Evolutionary conservation across 2,888 invertebrate species (phyloP).

Genomic region (Cheilosia vernalis): DNA sequence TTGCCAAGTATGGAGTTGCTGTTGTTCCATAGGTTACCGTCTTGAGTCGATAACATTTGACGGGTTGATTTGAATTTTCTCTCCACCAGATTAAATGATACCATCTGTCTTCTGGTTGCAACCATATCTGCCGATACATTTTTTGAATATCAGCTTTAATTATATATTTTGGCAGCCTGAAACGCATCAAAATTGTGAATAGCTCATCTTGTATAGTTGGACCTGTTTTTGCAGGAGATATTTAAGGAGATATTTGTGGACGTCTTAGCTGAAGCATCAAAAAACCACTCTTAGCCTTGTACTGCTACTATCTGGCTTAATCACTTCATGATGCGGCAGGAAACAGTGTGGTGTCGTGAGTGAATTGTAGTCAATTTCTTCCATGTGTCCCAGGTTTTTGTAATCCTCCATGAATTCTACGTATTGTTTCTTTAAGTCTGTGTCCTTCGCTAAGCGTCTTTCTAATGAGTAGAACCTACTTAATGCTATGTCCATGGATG

Average conservation of each 20-base stretch:
- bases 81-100: constrained; percentile 64
- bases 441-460: neutral
- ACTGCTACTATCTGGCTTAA: neutral
- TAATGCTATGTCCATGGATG: too few species aligned
- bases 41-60: too few species aligned
- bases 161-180: constrained; percentile 12
- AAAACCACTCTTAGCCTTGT: neutral
- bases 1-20: too few species aligned
- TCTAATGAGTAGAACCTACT: neutral
- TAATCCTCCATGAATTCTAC: constrained; percentile 74
- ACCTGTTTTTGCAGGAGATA: constrained; percentile 41
- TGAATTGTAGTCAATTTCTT: constrained; percentile 23
- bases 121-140: constrained; percentile 62
- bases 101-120: constrained; percentile 14
- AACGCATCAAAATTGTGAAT: too few species aligned
- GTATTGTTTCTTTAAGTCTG: neutral
- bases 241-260: constrained; percentile 18
- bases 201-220: constrained; percentile 40
- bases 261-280: constrained; percentile 4
- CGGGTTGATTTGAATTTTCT: neutral
- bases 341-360: constrained; percentile 7
- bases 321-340: neutral
- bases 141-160: constrained; percentile 52
- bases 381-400: constrained; percentile 73
- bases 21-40: too few species aligned